Conservation (phyloP, 2,113 vertebrate genomes). For the Phyllostomus discolor region DNA sequence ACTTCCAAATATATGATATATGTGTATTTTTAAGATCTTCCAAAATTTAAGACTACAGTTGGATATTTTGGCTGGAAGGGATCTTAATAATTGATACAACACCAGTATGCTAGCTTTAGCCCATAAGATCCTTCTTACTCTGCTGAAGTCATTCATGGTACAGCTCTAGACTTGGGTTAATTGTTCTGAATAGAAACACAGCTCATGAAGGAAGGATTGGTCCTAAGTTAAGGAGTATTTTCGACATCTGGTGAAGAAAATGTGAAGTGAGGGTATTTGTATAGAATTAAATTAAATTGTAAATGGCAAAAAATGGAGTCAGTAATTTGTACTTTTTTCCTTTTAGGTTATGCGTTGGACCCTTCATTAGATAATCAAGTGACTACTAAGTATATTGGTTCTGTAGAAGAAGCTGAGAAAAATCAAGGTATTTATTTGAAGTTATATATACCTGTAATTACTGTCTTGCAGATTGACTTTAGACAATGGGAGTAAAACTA, state of each 20-base stretch:
- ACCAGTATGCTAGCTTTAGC: neutral
- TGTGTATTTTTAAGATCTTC: neutral
- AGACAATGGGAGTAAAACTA: neutral
- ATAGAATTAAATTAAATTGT: neutral
- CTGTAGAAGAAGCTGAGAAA: constrained; percentile 97
- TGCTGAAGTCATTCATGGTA: neutral
- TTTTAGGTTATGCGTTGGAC: constrained; percentile 95
- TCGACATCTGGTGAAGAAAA: neutral
- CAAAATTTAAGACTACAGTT: neutral
- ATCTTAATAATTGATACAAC: neutral
- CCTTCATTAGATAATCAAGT: constrained; percentile 92
- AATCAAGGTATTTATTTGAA: constrained; percentile 89
- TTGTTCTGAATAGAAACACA: neutral
- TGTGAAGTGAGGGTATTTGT: neutral
- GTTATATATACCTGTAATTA: neutral
- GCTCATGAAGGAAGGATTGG: neutral
- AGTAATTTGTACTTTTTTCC: neutral
- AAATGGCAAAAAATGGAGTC: neutral
- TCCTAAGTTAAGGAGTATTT: neutral
- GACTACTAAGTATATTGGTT: constrained; percentile 90
- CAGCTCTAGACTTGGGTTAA: neutral
- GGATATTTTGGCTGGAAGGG: neutral
- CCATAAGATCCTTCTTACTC: neutral
- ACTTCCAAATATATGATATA: neutral
- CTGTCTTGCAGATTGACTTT: neutral